These are phyloP conservation scores for Aricia artaxerxes DNA, from an alignment of 2,888 invertebrate genomes.

Conservation along the genomic window DNA sequence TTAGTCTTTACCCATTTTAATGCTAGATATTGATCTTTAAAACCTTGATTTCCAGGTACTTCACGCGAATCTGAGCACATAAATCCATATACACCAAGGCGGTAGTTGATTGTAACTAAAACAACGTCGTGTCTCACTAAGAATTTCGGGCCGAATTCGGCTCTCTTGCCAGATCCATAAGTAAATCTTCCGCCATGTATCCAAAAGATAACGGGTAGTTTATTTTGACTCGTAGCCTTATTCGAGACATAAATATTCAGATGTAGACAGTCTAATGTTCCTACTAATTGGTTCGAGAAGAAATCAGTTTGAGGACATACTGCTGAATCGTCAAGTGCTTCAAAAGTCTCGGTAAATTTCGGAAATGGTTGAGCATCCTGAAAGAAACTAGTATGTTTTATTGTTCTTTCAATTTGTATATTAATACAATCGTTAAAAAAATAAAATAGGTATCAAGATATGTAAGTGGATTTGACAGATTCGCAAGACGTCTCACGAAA, in stretches of 20 bases:
- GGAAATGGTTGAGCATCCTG: constrained; percentile 41
- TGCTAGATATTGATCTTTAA: constrained; percentile 49
- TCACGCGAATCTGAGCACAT: constrained; percentile 47
- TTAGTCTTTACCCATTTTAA: constrained; percentile 50
- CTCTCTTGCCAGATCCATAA: constrained; percentile 48
- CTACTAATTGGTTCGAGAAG: constrained; percentile 47
- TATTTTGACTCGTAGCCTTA: constrained; percentile 41
- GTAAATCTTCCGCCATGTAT: constrained; percentile 62
- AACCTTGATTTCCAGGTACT: constrained; percentile 52
- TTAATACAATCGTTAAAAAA: too few relatives aligned
- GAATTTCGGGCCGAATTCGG: constrained; percentile 43
- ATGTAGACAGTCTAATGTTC: constrained; percentile 79
- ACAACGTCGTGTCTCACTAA: constrained; percentile 41
- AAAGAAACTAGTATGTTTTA: constrained; percentile 5
- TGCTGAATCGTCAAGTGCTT: constrained; percentile 46
- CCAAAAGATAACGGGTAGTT: constrained; percentile 60
- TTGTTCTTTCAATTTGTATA: too few relatives aligned
- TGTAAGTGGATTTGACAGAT: too few relatives aligned
- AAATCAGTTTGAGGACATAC: constrained; percentile 51
- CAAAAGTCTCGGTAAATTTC: constrained; percentile 41
- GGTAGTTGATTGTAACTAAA: constrained; percentile 50
- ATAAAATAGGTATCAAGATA: too few relatives aligned
- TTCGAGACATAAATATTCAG: constrained; percentile 81
- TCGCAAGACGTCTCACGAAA: too few relatives aligned
- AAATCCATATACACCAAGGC: constrained; percentile 50